These are phyloP conservation scores for Hermodice carunculata DNA, from an alignment of 2,888 invertebrate species.

Conservation along the genomic window DNA sequence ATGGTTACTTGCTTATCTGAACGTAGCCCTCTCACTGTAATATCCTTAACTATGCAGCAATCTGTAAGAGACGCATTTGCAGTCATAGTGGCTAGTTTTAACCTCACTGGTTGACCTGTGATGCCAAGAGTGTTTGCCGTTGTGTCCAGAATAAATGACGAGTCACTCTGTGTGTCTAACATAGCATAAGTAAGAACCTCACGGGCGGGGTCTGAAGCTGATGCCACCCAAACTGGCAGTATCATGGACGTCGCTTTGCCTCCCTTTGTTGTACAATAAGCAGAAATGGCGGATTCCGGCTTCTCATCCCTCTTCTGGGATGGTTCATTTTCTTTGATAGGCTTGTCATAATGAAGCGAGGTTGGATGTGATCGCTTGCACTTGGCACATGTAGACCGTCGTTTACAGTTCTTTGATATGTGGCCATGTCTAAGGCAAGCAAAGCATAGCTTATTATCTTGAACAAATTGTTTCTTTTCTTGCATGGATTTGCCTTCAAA, in stretches of 20 bases:
- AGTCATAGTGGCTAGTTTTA: conserved; percentile 37
- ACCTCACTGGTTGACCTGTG: conserved; percentile 7
- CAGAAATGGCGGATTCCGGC: no score
- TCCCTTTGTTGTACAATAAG: no score
- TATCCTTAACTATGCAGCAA: conserved; percentile 18
- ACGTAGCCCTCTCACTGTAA: conserved; percentile 29
- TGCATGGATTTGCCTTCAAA: neutral
- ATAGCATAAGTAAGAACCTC: conserved; percentile 43
- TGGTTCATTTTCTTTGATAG: no score
- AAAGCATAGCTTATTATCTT: conserved; percentile 37
- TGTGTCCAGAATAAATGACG: conserved; percentile 24
- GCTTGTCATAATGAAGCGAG: no score
- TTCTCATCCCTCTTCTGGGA: no score
- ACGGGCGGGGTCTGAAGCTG: conserved; percentile 15
- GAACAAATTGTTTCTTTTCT: conserved; percentile 8
- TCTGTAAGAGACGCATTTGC: conserved; percentile 4
- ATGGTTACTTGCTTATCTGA: conserved; percentile 20
- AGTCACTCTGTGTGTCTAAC: conserved; percentile 42
- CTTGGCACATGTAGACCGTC: no score
- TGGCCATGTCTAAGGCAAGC: conserved; percentile 44
- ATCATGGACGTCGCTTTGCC: conserved; percentile 35
- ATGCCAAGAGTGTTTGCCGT: conserved; percentile 23
- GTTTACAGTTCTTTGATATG: conserved; percentile 33
- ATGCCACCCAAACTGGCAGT: conserved; percentile 39
- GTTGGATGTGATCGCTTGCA: no score